Conservation (phyloP, 1,140 invertebrate species). For the Tetraneura akinire region DNA sequence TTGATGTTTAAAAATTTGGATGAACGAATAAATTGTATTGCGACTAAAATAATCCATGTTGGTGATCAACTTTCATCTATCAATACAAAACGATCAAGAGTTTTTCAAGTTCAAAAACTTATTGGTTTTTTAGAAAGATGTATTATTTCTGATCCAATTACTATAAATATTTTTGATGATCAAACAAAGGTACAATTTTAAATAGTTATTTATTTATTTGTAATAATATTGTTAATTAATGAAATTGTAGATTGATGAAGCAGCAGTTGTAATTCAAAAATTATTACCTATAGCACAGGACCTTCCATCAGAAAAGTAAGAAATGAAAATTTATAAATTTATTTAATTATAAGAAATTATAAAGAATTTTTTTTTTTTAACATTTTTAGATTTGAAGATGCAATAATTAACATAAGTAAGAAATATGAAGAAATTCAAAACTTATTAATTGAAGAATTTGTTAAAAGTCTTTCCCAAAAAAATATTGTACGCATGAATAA, state of each 20-base stretch:
- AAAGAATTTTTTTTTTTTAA: background rate
- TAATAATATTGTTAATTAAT: background rate
- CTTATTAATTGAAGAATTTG: constrained; percentile 93
- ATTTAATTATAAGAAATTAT: background rate
- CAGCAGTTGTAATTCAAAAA: constrained; percentile 98
- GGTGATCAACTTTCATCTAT: constrained; percentile 97
- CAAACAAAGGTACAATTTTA: constrained; percentile 55
- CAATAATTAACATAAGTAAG: constrained; percentile 85
- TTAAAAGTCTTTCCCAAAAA: constrained; percentile 78
- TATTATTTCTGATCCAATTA: constrained; percentile 77
- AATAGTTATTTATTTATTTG: background rate
- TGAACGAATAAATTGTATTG: constrained; percentile 94
- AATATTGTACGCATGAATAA: constrained; percentile 90
- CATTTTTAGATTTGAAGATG: constrained; percentile 76
- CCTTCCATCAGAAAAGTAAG: constrained; percentile 48
- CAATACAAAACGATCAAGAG: constrained; percentile 88
- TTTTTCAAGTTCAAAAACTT: constrained; percentile 91
- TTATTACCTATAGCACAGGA: constrained; percentile 91
- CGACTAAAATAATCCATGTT: constrained; percentile 94
- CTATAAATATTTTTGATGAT: constrained; percentile 86
- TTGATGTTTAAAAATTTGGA: constrained; percentile 90
- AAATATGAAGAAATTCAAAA: constrained; percentile 96
- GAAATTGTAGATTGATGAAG: constrained; percentile 79
- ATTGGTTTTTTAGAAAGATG: constrained; percentile 96
- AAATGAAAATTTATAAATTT: background rate